These are phyloP conservation scores for Trematocara caparti DNA, from an alignment of 2,797 vertebrate species.

Conservation along the genomic window DNA sequence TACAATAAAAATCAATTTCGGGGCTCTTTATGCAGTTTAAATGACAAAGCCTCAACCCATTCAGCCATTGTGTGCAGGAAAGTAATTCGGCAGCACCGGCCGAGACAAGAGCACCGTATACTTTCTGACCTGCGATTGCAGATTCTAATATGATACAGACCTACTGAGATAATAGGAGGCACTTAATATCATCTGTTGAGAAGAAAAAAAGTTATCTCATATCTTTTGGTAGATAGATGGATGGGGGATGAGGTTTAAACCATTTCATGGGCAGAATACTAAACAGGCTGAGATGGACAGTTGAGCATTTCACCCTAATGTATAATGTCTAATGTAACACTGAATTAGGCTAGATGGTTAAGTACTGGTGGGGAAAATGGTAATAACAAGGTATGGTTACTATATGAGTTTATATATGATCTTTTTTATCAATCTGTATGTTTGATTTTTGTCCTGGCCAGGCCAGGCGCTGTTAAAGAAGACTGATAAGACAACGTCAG, in stretches of 20 bases:
- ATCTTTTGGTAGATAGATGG: slow-evolving; percentile 84
- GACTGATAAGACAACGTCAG: background rate
- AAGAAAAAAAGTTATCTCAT: slow-evolving; percentile 97
- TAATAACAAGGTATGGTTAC: background rate
- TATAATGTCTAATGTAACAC: slow-evolving; percentile 8
- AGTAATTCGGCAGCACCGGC: slow-evolving; percentile 96
- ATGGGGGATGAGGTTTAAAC: slow-evolving; percentile 86
- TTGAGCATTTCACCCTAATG: slow-evolving; percentile 37
- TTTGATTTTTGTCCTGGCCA: background rate
- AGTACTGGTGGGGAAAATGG: background rate
- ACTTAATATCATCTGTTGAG: slow-evolving; percentile 94
- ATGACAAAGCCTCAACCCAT: slow-evolving; percentile 99
- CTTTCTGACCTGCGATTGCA: slow-evolving; percentile 95
- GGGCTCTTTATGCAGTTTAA: slow-evolving; percentile 99
- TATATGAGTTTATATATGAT: background rate
- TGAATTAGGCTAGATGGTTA: background rate
- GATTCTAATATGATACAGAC: slow-evolving; percentile 99
- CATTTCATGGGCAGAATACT: slow-evolving; percentile 90
- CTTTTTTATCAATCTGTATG: background rate
- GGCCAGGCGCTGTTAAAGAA: background rate
- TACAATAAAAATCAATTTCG: slow-evolving; percentile 99
- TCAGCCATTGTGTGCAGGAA: slow-evolving; percentile 97
- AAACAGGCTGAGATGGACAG: slow-evolving; percentile 78
- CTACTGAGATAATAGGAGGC: slow-evolving; percentile 98
- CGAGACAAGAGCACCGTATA: slow-evolving; percentile 89